phyloP scores from a whole-genome alignment of 2,888 invertebrate species.

The Spilarctia lutea region DNA sequence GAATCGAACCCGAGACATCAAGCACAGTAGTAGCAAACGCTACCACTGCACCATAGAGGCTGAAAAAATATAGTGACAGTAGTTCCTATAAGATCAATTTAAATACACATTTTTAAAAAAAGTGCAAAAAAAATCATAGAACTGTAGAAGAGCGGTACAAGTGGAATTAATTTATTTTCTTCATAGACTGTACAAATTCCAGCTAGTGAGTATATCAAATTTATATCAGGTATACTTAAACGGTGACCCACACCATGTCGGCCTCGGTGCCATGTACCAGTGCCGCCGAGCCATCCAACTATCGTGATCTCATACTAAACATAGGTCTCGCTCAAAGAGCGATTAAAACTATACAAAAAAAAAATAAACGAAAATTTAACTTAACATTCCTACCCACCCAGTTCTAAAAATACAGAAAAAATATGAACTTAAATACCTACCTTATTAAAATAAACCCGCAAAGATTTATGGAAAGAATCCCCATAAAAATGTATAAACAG shows the following conservation, averaged over 20 bases:
- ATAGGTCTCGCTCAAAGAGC: too few relatives aligned
- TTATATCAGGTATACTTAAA: constrained; percentile 18
- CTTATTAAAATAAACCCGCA: not conserved
- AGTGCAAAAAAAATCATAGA: not conserved
- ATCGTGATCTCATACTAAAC: too few relatives aligned
- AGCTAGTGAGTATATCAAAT: constrained; percentile 21
- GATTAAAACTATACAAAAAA: too few relatives aligned
- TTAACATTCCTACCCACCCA: not conserved
- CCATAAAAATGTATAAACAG: constrained; percentile 24
- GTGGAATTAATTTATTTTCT: constrained; percentile 19
- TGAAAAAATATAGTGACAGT: not conserved
- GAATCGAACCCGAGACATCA: too few relatives aligned
- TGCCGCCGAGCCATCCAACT: too few relatives aligned
- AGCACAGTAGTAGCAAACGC: too few relatives aligned
- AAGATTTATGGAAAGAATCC: constrained; percentile 15
- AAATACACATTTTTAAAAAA: not conserved
- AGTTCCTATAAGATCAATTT: not conserved
- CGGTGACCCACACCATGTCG: too few relatives aligned
- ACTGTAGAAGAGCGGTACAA: not conserved
- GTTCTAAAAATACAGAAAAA: not conserved
- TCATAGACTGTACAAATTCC: constrained; percentile 9
- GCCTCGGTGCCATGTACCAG: too few relatives aligned
- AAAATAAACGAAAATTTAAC: too few relatives aligned
- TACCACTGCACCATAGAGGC: too few relatives aligned
- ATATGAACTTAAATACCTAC: not conserved